Evolutionary conservation across 2,888 invertebrate species (phyloP), one percentile per base, ranked within the genome.

Genomic region (Drosophila ezoana): DNA sequence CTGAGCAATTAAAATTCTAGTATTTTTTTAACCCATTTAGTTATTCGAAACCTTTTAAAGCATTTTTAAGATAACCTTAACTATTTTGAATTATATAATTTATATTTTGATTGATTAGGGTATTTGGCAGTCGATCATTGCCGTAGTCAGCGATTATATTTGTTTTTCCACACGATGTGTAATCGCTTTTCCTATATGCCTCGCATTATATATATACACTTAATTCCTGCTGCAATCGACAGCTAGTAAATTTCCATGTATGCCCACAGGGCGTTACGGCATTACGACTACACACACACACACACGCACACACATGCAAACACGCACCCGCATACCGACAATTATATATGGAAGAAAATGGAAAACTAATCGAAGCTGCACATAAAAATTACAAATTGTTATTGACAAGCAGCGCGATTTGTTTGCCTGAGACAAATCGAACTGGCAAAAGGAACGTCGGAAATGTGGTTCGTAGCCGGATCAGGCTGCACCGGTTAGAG

Each of bases 241-340:
- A 62, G 78, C 85, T 84, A 84, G 83, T 77, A 83, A 87, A 87
- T 87, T 83, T 83, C 87, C 83, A 84, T 78, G 76, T 83, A 74
- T 73, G 72, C 65, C 51, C 53, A 66, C 35, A 67, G 53, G 11
- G 38, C 52, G 56, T 67, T 75, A 73, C 64, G 40, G 35, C 48
- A 43, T 63, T 67, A 69, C 64, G 37, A 41, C 51, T 40, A 62
- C 40, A 38, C 51, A 41, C 11, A 38, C 28, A 33, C 47, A 33
- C 9, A 48, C 11, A 38, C 16, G 28, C 49, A 43, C 41, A 51
- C 33, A 43, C 45, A 13, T 13, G 43, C 41, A 44, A 44, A 57
- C 43, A 44, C 10, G 16, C 6, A 9, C 1, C 20, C 4, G 23
- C 10, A 56, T 6, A 53, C 16, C n/a, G 3, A 23, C 23, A 35